Evolutionary conservation across 2,113 vertebrate species (phyloP).

Genomic region (Carettochelys insculpta): DNA sequence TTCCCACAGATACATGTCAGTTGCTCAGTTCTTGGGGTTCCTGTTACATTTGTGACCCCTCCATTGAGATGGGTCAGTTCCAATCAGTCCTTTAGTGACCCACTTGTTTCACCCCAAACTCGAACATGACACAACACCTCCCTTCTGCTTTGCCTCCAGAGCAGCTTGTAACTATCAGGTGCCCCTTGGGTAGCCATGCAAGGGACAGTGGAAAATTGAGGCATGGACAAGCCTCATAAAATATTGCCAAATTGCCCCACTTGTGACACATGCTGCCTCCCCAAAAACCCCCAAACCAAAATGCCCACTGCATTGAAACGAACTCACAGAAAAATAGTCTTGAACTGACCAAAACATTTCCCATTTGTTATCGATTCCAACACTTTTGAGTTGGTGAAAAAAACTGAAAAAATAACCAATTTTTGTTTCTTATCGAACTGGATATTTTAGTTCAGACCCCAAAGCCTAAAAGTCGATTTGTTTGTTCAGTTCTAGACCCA

Average conservation of each 20-base stretch:
- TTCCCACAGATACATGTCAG: background rate
- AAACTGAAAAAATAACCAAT: background rate
- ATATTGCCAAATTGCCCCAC: background rate
- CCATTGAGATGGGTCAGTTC: background rate
- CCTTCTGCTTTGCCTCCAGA: background rate
- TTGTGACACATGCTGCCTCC: background rate
- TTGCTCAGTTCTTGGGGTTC: background rate
- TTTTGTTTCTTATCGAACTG: background rate
- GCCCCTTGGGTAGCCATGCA: background rate
- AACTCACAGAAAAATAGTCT: background rate
- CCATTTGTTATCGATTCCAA: background rate
- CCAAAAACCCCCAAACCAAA: background rate
- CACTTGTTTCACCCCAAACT: background rate
- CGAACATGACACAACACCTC: background rate
- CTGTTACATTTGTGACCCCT: background rate
- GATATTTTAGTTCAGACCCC: background rate
- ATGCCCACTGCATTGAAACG: background rate
- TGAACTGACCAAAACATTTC: background rate
- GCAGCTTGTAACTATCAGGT: background rate
- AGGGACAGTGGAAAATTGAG: background rate
- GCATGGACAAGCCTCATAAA: background rate
- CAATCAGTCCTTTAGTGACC: background rate
- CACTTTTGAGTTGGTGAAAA: background rate
- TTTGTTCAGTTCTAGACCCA: background rate
- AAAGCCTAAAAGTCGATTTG: background rate